A percentile compares a stretch with the other conserved stretches of the same genome.
These are phyloP conservation scores for Lasiurus borealis DNA, from an alignment of 2,113 vertebrate genomes.

Conservation along the genomic window DNA sequence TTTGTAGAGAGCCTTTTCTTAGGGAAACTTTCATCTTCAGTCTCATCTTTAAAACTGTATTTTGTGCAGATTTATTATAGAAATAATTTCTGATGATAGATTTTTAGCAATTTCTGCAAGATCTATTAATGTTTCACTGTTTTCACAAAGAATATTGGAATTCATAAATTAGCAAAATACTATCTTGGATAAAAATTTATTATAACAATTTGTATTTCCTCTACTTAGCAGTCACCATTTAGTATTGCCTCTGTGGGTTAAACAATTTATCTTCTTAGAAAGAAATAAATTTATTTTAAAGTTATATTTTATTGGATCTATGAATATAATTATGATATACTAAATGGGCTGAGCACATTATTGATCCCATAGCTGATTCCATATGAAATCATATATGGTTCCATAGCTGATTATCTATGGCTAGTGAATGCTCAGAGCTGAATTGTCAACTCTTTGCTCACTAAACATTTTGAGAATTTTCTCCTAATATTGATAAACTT, in stretches of 20 bases:
- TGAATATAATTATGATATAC: not conserved
- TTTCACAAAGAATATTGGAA: not conserved
- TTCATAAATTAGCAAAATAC: slow-evolving; percentile 6
- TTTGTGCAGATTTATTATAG: not conserved
- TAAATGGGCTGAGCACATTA: not conserved
- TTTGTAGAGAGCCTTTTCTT: not conserved
- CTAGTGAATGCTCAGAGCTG: not conserved
- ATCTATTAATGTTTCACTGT: not conserved
- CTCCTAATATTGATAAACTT: not conserved
- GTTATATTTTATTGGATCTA: not conserved
- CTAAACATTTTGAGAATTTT: not conserved
- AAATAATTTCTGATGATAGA: not conserved
- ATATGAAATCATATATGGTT: not conserved
- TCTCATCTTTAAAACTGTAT: not conserved
- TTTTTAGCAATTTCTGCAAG: not conserved
- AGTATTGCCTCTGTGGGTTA: not conserved
- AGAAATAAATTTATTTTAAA: slow-evolving; percentile 17
- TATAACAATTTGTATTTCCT: not conserved
- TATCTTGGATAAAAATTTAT: not conserved
- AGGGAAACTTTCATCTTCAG: not conserved
- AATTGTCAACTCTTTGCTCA: not conserved
- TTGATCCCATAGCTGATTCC: not conserved
- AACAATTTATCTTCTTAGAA: slow-evolving; percentile 21
- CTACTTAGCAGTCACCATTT: not conserved
- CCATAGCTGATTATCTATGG: not conserved